Evolutionary conservation across 2,888 invertebrate genomes (phyloP).

Genomic region (Sisyra terminalis): DNA sequence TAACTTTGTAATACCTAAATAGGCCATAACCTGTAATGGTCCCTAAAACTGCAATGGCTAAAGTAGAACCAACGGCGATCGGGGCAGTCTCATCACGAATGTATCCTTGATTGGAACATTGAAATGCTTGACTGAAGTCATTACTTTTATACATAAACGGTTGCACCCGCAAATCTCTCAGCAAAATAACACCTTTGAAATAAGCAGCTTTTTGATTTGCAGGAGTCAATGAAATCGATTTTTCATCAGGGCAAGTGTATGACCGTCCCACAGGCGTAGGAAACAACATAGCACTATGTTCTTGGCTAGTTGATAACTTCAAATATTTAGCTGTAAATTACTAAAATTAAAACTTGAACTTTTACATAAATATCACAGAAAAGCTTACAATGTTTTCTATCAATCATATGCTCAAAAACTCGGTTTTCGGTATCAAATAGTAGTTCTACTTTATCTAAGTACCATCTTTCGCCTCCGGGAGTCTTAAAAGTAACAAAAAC

Average conservation of each 20-base stretch:
- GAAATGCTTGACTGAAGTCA: constrained; percentile 49
- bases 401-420: constrained; percentile 6
- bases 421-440: constrained; percentile 40
- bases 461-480: constrained; percentile 81
- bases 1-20: constrained; percentile 72
- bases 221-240: constrained; percentile 37
- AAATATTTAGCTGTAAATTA: constrained; percentile 22
- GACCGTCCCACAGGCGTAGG: constrained; percentile 80
- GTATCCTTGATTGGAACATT: constrained; percentile 38
- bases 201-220: not conserved
- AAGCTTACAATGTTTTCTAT: constrained; percentile 6
- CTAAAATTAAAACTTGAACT: not conserved
- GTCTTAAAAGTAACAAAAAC: constrained; percentile 48
- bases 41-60: constrained; percentile 65
- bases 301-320: constrained; percentile 35
- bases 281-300: constrained; percentile 46
- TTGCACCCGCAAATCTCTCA: constrained; percentile 59
- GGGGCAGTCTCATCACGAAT: constrained; percentile 72
- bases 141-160: constrained; percentile 78
- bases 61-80: constrained; percentile 63
- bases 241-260: constrained; percentile 57
- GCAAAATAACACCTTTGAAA: constrained; percentile 35
- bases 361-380: not conserved
- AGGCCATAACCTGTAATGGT: constrained; percentile 75
- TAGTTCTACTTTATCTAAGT: constrained; percentile 59